Evolutionary conservation across 1,140 invertebrate species (phyloP), one percentile per base, ranked within the genome.

Genomic region (Dryas iulia): DNA sequence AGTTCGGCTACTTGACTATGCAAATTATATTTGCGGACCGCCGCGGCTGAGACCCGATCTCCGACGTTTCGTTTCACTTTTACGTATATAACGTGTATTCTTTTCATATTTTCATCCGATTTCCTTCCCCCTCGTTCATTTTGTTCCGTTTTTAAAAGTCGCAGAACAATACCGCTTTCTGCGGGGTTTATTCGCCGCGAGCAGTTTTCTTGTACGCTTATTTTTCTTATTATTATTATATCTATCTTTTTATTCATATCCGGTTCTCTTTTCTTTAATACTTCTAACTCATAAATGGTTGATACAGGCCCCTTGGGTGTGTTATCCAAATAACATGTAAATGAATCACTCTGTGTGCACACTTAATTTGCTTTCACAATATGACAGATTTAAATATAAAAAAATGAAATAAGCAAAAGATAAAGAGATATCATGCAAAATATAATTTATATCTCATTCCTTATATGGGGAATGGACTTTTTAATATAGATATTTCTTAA

Each of bases 31-130:
- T 91, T 91, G 89, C 89, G 84, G 87, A 90, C 89, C 81, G 85
- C 85, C 76, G 79, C 80, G 83, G 76, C 74, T 82, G 82, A 82
- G 84, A 82, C 79, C 76, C 83, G 85, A 89, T 90, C 87, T 83
- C 79, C 84, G 79, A 79, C 81, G 78, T 86, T 87, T 75, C 87
- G 80, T 91, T 91, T 89, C 87, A 86, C 80, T 89, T 84, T 77
- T 84, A 77, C 83, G 79, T 84, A 81, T 81, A 86, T 83, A 89
- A 79, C 81, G 82, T 89, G 87, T 89, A 90, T 87, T 90, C 87
- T 91, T 89, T 91, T 89, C 87, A 91, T 91, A 90, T 91, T 91
- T 90, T 91, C 89, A 91, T 91, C 87, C 87, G 89, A 91, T 91
- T 91, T 91, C 89, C 89, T 87, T 88, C 83, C 89, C 89, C 89